Evolutionary conservation across 92 coral and sea anemone genomes (phyloP).

Genomic region (Porites divaricata): DNA sequence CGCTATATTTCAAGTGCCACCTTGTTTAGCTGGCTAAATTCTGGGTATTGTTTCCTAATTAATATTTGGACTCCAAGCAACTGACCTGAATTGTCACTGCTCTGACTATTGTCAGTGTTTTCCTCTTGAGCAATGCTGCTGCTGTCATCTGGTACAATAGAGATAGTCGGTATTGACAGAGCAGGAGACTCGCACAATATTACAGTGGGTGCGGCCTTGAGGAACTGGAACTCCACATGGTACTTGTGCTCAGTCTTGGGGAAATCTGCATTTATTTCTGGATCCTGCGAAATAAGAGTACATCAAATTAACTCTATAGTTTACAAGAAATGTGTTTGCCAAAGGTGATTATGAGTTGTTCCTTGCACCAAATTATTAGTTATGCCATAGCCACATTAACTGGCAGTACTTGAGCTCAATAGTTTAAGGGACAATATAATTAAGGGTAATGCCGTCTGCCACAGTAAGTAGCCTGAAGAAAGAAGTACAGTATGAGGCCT

Average conservation of each 20-base stretch:
- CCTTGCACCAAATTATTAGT: no score
- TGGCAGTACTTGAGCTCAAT: no score
- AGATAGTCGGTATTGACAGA: constrained; percentile 64
- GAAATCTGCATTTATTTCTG: constrained; percentile 77
- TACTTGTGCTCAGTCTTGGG: constrained; percentile 93
- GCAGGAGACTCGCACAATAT: constrained; percentile 45
- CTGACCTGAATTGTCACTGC: constrained; percentile 25
- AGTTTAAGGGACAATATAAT: no score
- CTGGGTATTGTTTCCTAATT: no score
- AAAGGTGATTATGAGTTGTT: no score
- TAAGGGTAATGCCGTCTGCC: no score
- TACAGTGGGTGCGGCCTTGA: constrained; percentile 42
- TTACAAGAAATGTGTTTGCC: no score
- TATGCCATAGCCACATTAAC: no score
- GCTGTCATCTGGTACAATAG: constrained; percentile 57
- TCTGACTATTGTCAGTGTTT: background rate
- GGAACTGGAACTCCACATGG: constrained; percentile 89
- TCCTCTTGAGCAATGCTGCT: constrained; percentile 3
- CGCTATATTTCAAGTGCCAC: no score
- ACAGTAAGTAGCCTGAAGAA: no score
- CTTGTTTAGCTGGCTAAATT: background rate
- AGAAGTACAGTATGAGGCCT: no score
- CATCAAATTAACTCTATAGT: no score
- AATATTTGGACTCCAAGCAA: background rate
- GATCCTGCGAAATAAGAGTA: constrained; percentile 65